phyloP scores from a whole-genome alignment of 2,888 invertebrate genomes.

The Caenorhabditis wallacei region DNA sequence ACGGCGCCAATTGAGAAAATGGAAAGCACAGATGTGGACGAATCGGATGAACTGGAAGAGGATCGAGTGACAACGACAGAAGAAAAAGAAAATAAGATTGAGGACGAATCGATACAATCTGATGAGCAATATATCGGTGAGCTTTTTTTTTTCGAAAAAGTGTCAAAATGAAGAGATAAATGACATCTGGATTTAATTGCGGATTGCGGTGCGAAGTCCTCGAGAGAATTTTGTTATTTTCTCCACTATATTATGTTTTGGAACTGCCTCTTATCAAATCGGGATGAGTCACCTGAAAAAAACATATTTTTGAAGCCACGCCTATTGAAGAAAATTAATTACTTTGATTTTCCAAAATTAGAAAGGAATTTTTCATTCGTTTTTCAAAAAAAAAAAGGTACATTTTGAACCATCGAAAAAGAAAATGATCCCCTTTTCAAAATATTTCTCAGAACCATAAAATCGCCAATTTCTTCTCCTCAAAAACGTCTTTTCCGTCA shows the following conservation, averaged over 20 bases:
- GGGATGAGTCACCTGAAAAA: not conserved
- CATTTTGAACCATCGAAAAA: no score
- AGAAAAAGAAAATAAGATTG: conserved; percentile 49
- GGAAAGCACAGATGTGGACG: conserved; percentile 51
- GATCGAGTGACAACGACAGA: conserved; percentile 23
- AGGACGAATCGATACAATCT: conserved; percentile 8
- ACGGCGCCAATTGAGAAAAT: conserved; percentile 54
- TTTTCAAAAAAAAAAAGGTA: no score
- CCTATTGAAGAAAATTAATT: no score
- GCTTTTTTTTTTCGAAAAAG: conserved; percentile 24
- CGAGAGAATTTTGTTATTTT: not conserved
- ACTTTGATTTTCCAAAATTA: no score
- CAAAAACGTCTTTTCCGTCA: not conserved
- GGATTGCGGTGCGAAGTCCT: not conserved
- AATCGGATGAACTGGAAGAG: conserved; percentile 3
- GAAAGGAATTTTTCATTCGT: no score
- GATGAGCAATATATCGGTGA: conserved; percentile 51
- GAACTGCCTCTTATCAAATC: not conserved
- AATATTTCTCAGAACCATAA: no score
- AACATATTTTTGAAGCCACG: not conserved
- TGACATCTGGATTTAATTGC: conserved; percentile 56
- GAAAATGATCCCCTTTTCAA: no score
- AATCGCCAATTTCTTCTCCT: not conserved
- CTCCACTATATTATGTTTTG: not conserved
- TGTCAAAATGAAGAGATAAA: no score